Evolutionary conservation across 1,140 invertebrate species (phyloP), one percentile per base, ranked within the genome.

Genomic region (Ctenoplectra terminalis): DNA sequence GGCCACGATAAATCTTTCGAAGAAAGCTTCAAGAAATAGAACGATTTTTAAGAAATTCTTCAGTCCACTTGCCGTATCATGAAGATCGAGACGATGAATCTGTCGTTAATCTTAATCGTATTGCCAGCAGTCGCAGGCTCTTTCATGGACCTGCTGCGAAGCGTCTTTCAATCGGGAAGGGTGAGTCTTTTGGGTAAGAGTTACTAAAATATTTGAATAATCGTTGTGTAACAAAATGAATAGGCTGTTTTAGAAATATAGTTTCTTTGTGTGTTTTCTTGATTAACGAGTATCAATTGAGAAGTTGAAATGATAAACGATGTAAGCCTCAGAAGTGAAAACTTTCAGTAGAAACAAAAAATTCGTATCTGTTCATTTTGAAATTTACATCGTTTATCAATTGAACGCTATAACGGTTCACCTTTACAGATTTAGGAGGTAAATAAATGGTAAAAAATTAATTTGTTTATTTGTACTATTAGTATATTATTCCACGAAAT

Each of bases 101-200:
- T 73, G 8, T 34, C 70, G 29, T 5, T 83, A 23, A 40, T 82
- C 37, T 13, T 78, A 13, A 52, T 73, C 6, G 4, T 54, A 2
- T 34, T 63, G 23, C 63, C 54, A 20, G 1, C 23, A 0, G 56
- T 52, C 9, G 56, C 54, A 15, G 34, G 71, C 0, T 60, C 82
- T 2, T 82, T 91, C 17, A 79, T 64, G 71, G 84, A 86, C 0
- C 63, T 85, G 48, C 23, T 91, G 37, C 69, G 34, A 20, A 81
- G 50, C 13, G 8, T 91, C 3, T 60, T 91, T 37, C 73, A 84
- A 56, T 67, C 48, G 9, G 84, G 84, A 23, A 90, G 48, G 88
- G 90, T 91, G 73, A 89, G 87, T 72, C n/a, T 46, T 40, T 56
- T 64, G 6, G 37, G 11, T 52, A 34, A 46, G 15, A 29, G 3